Percentiles rank a stretch among this genome's conserved stretches.
phyloP scores from a whole-genome alignment of 2,888 invertebrate genomes.

The Endomychus coccineus region DNA sequence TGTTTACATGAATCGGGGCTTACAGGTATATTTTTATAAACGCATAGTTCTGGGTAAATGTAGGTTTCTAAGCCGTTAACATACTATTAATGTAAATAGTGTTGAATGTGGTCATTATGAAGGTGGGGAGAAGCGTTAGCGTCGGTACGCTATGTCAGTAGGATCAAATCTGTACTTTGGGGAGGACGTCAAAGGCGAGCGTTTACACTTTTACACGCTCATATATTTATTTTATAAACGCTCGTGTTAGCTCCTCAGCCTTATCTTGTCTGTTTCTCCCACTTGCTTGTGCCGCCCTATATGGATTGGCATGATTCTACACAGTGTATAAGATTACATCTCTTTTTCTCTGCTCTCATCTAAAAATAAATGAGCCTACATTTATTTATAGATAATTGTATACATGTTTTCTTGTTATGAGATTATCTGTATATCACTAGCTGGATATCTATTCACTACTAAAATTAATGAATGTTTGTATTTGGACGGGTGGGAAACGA shows the following conservation, averaged over 20 bases:
- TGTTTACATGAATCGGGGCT: conserved; percentile 12
- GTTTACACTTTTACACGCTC: too few relatives aligned
- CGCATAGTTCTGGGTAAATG: conserved; percentile 21
- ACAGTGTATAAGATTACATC: conserved; percentile 44
- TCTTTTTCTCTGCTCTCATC: conserved; percentile 43
- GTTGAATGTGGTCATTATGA: conserved; percentile 29
- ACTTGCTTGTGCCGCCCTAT: conserved; percentile 44
- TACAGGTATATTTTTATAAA: conserved; percentile 14
- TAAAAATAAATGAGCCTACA: conserved; percentile 43
- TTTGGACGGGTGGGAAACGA: too few relatives aligned
- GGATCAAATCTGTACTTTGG: too few relatives aligned
- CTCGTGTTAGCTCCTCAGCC: too few relatives aligned
- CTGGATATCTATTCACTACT: conserved; percentile 11
- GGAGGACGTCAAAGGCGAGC: too few relatives aligned
- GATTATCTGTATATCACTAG: conserved; percentile 37
- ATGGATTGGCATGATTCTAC: conserved; percentile 43
- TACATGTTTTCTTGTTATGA: conserved; percentile 41
- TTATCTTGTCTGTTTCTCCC: too few relatives aligned
- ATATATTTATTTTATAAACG: too few relatives aligned
- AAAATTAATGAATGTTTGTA: background rate
- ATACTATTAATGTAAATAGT: conserved; percentile 31
- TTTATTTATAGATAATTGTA: conserved; percentile 44
- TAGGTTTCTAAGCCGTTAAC: conserved; percentile 26
- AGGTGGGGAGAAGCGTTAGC: too few relatives aligned
- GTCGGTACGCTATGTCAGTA: too few relatives aligned